Base-by-base conservation (phyloP, 2,888 invertebrate species). In the Coremacera marginata region DNA sequence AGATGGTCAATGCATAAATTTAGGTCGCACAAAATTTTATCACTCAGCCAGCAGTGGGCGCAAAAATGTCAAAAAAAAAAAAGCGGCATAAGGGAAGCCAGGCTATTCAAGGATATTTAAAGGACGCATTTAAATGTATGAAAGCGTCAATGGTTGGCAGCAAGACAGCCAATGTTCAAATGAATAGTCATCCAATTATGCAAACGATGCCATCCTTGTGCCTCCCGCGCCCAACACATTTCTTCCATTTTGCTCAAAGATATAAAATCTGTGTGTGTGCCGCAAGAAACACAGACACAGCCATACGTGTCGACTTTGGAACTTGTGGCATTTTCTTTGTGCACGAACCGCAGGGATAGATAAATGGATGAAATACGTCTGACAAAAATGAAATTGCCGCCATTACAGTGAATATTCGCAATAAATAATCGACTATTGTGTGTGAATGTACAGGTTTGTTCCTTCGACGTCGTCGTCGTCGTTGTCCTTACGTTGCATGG, bases 101-200 rank as follows among this genome's bases (percentile, higher is more conserved):
- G 44, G 14, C 11, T 44, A 37, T 19, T 67, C 67, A 51, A 51
- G 49, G 49, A 51, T 68, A 25, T 51, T 68, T 49, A 51, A 49
- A 68, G 51, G 68, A 51, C 63, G 16, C 44, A 44, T 44, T 5
- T 37, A 44, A 68, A 68, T 51, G 68, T 22, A 14, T 49, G 14
- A 79, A 76, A 14, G 27, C 31, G 63, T 63, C 63, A 63, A 63
- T n/a, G 63, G n/a, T 11, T 63, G 34, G 44, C 44, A 44, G 44
- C 44, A 44, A 44, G 44, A 44, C 44, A 44, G 44, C 44, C 44
- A 11, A 44, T 44, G 44, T 27, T 25, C 22, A 31, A 63, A 63
- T 62, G 79, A 77, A 70, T 71, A 76, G 79, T 68, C 77, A 73
- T 75, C 78, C 77, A 77, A 77, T 79, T 78, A 80, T 80, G 80